Conservation (phyloP, 2,797 vertebrate species). For the Cercopithecus diana region DNA sequence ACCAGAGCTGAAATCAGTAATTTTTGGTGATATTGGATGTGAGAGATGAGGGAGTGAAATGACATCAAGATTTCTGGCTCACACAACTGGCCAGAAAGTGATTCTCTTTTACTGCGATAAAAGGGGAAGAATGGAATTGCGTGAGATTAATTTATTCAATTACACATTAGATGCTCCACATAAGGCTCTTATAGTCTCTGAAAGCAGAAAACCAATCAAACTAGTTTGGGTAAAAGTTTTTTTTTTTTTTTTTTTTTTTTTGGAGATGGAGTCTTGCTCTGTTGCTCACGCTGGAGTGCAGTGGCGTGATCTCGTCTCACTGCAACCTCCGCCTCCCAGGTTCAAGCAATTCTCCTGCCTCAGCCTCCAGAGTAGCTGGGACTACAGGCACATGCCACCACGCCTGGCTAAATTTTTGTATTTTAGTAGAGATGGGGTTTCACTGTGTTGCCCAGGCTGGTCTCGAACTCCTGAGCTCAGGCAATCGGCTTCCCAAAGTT, state of each 20-base stretch:
- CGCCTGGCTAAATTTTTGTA: no score
- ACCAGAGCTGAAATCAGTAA: neutral
- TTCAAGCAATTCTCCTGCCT: no score
- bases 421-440: no score
- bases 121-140: neutral
- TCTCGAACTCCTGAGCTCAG: no score
- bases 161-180: neutral
- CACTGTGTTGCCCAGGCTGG: no score
- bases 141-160: neutral
- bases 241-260: no score
- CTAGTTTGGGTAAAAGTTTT: neutral
- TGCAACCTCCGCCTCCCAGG: fast-evolving
- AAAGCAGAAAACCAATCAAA: neutral
- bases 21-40: neutral
- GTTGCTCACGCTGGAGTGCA: no score
- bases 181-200: neutral
- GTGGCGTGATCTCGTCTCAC: no score
- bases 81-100: neutral
- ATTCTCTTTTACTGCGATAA: neutral
- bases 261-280: no score
- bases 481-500: no score
- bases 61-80: neutral
- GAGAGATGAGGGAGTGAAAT: neutral
- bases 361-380: no score
- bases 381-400: no score